Evolutionary conservation across 2,888 invertebrate species (phyloP), one percentile per base, ranked within the genome.

Genomic region (Spicauda simplicius): DNA sequence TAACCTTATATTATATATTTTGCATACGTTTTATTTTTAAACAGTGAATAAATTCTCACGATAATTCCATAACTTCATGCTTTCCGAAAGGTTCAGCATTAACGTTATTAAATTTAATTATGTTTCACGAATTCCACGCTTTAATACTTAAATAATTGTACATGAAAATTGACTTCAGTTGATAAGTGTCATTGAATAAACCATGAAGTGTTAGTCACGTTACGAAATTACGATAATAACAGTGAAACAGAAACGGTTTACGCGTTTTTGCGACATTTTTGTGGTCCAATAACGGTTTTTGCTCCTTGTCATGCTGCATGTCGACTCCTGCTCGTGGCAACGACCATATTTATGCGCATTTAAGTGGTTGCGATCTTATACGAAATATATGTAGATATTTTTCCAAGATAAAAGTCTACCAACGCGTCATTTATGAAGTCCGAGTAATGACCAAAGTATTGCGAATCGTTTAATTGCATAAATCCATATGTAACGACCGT

Each of bases 241-340:
- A 88, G 86, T 89, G 84, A 88, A 88, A 89, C 84, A 88, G 86
- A 88, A 88, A 90, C 87, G 87, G 87, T 86, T 86, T 84, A 53
- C 65, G 78, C 79, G 79, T 74, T 89, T 90, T 74, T 72, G 67
- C 83, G 83, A 80, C 81, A 86, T 86, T 88, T 85, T 87, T 85
- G 87, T 87, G 83, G 83, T 85, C 80, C 79, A 78, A 77, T 87
- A 90, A 91, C 91, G 89, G 90, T 90, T 83, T 80, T 75, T 77
- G 78, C 82, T 84, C 79, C 81, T 62, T 62, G 54, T 54, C 52
- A 65, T 59, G 65, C 53, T 48, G 62, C 20, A 20, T 62, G 55
- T 55, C 18, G 45, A 53, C 65, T 65, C 52, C 58, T 64, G 59
- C 54, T 48, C 19, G 41, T 19, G n/a, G 53, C 54, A 18, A 54